A percentile compares a stretch with the other conserved stretches of the same genome.
These are phyloP conservation scores for Drosophila kanekoi DNA, from an alignment of 2,888 invertebrate genomes.

Conservation along the genomic window DNA sequence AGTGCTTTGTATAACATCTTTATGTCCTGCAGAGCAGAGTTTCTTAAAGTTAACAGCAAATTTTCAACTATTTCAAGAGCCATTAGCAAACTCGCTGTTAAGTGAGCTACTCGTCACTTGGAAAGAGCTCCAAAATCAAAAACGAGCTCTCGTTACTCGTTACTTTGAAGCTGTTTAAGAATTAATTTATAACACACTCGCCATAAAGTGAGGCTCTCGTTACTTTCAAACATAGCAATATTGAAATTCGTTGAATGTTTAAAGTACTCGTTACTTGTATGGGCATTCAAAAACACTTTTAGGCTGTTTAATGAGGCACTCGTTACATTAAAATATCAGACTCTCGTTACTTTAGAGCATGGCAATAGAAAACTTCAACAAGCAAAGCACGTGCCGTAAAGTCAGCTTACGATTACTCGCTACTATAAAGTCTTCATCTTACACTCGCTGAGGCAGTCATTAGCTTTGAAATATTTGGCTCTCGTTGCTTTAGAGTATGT, in stretches of 20 bases:
- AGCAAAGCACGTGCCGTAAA: not conserved
- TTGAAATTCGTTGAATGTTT: not conserved
- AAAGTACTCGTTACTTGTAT: not conserved
- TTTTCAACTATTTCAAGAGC: not conserved
- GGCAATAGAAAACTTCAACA: not conserved
- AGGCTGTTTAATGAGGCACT: not conserved
- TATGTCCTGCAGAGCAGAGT: not conserved
- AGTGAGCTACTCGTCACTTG: constrained; percentile 7
- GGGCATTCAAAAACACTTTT: not conserved
- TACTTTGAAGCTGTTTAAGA: not conserved
- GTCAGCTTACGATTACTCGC: not conserved
- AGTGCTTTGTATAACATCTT: constrained; percentile 9
- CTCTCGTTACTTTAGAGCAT: not conserved
- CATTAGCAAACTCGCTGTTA: not conserved
- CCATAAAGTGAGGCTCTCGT: not conserved
- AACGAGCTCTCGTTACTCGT: not conserved
- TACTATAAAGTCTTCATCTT: not conserved
- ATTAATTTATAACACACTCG: not conserved
- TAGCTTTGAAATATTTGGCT: not conserved
- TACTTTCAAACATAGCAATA: not conserved
- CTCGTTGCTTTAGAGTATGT: not conserved
- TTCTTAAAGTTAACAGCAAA: not conserved
- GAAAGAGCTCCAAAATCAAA: not conserved
- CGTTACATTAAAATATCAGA: too few species aligned
- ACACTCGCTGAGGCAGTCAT: not conserved